phyloP scores from a whole-genome alignment of 2,113 vertebrate species.

The Hepsetus odoe region DNA sequence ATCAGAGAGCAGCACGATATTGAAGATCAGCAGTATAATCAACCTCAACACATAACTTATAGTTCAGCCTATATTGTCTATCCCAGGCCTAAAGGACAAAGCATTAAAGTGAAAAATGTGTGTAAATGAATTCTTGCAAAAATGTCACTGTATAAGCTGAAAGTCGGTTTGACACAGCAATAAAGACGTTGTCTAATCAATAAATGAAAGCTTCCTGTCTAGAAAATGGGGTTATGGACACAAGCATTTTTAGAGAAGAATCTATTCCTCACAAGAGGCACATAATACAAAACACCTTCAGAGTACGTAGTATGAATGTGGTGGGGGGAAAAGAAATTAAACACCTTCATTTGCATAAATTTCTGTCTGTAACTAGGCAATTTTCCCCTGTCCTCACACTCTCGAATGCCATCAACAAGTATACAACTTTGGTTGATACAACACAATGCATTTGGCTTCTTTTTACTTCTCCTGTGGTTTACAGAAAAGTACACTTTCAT shows the following conservation, averaged over 20 bases:
- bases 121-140: slow-evolving; percentile 6
- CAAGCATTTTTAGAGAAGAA: slow-evolving; percentile 24
- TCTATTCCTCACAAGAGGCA: slow-evolving; percentile 49
- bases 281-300: slow-evolving; percentile 48
- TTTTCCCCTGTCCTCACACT: neutral
- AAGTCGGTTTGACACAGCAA: neutral
- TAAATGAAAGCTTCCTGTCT: slow-evolving; percentile 28
- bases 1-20: slow-evolving; percentile 48
- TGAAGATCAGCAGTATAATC: slow-evolving; percentile 47
- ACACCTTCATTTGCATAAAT: slow-evolving; percentile 53
- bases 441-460: slow-evolving; percentile 74
- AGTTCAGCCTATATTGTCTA: slow-evolving; percentile 13
- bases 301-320: slow-evolving; percentile 24
- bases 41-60: slow-evolving; percentile 26
- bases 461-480: slow-evolving; percentile 54
- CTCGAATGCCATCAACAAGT: slow-evolving; percentile 2
- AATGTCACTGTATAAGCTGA: slow-evolving; percentile 36
- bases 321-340: slow-evolving; percentile 33
- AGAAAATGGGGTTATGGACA: slow-evolving; percentile 26
- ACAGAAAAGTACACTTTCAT: slow-evolving; percentile 58
- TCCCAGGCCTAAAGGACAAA: slow-evolving; percentile 6
- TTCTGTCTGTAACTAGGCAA: slow-evolving; percentile 40
- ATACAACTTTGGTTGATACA: slow-evolving; percentile 73
- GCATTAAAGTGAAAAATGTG: slow-evolving; percentile 4
- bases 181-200: slow-evolving; percentile 22